Conservation (phyloP, 92 coral and sea anemone species). For the Pocillopora meandrina region DNA sequence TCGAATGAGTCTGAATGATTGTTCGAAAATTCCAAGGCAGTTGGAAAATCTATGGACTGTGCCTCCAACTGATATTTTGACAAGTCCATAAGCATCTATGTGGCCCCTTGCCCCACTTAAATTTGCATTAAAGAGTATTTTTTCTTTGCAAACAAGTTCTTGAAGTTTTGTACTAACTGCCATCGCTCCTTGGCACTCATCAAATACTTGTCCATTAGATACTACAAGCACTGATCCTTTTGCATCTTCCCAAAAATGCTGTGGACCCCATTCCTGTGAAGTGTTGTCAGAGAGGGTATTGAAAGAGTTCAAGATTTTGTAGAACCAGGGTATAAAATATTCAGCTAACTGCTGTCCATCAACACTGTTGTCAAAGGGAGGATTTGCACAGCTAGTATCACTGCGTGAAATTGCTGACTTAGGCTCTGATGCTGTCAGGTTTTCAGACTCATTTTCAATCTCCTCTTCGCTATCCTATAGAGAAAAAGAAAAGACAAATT, state of each 20-base stretch:
- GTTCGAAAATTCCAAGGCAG: constrained; percentile 93
- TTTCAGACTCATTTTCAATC: constrained; percentile 22
- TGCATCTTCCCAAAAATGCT: constrained; percentile 95
- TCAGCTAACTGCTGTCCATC: constrained; percentile 80
- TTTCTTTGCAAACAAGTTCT: constrained; percentile 74
- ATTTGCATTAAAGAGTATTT: constrained; percentile 80
- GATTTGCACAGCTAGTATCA: neutral
- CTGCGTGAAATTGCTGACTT: neutral
- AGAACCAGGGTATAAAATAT: constrained; percentile 89
- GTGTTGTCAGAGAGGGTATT: constrained; percentile 19
- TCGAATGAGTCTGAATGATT: constrained; percentile 89
- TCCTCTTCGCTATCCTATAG: constrained; percentile 36
- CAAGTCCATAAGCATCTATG: constrained; percentile 85
- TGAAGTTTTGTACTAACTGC: constrained; percentile 81
- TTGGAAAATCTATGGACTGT: constrained; percentile 87
- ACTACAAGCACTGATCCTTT: constrained; percentile 67
- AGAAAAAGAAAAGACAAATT: neutral
- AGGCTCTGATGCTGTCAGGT: neutral
- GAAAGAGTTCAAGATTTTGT: constrained; percentile 64
- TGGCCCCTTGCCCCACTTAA: constrained; percentile 72
- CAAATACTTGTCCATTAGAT: constrained; percentile 52
- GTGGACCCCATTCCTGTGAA: constrained; percentile 82
- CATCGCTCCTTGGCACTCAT: constrained; percentile 77
- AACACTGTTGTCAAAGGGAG: neutral
- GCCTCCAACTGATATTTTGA: constrained; percentile 77